phyloP scores from a whole-genome alignment of 2,113 vertebrate genomes.

The Rana temporaria region DNA sequence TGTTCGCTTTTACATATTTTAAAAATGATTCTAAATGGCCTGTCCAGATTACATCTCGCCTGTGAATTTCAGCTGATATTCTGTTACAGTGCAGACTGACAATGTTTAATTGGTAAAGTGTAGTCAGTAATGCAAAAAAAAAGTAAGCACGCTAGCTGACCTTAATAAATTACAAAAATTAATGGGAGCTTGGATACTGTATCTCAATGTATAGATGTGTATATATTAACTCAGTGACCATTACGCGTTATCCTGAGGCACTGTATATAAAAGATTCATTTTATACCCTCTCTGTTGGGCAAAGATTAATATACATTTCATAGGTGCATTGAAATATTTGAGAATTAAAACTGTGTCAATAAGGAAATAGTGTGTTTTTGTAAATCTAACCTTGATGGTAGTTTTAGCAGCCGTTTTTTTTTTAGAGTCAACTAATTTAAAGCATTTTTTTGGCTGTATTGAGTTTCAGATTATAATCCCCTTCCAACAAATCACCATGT shows the following conservation, averaged over 20 bases:
- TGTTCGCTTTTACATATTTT: slow-evolving; percentile 69
- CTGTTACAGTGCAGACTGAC: slow-evolving; percentile 64
- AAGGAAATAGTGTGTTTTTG: not conserved
- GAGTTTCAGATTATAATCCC: no score
- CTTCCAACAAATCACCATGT: no score
- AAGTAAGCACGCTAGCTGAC: slow-evolving; percentile 51
- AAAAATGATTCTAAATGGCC: slow-evolving; percentile 72
- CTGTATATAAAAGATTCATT: slow-evolving; percentile 26
- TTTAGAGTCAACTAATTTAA: no score
- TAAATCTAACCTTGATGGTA: not conserved
- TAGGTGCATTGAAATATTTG: not conserved
- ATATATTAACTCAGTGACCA: slow-evolving; percentile 24
- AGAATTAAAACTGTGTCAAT: not conserved
- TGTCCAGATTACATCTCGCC: slow-evolving; percentile 73
- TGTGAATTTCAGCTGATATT: slow-evolving; percentile 69
- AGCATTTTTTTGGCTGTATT: no score
- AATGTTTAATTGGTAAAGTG: slow-evolving; percentile 66
- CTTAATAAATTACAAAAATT: slow-evolving; percentile 57
- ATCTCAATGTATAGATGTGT: not conserved
- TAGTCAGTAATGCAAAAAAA: slow-evolving; percentile 60
- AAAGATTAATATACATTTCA: slow-evolving; percentile 43
- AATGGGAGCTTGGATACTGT: slow-evolving; percentile 23
- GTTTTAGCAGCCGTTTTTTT: not conserved
- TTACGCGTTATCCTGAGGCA: slow-evolving; percentile 49
- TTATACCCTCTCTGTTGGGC: slow-evolving; percentile 35